A percentile compares a stretch with the other conserved stretches of the same genome.
phyloP scores from a whole-genome alignment of 1,140 invertebrate genomes.

The Tetragnatha versicolor region DNA sequence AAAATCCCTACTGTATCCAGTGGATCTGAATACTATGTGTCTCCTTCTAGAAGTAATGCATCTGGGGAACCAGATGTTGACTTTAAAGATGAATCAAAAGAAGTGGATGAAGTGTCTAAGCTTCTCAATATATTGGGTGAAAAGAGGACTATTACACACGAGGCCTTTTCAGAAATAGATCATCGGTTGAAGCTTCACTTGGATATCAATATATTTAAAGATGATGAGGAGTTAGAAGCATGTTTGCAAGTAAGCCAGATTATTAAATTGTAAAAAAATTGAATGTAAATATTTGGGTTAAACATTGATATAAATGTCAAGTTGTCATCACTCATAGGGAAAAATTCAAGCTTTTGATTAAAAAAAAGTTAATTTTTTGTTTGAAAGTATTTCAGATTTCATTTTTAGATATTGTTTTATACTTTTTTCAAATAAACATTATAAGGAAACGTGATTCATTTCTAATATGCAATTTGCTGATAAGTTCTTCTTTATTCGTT shows the following conservation, averaged over 20 bases:
- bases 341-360: too few relatives aligned
- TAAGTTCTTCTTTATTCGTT: too few relatives aligned
- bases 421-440: too few relatives aligned
- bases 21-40: conserved; percentile 30
- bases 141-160: conserved; percentile 39
- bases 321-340: too few relatives aligned
- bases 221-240: conserved; percentile 59
- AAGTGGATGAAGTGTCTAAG: conserved; percentile 4
- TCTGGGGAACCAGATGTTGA: background rate
- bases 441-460: too few relatives aligned
- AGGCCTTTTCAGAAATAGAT: conserved; percentile 60
- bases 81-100: background rate
- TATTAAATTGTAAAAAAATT: too few relatives aligned
- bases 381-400: too few relatives aligned
- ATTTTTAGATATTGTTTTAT: too few relatives aligned
- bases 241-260: conserved; percentile 60
- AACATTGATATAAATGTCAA: too few relatives aligned
- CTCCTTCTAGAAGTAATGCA: background rate
- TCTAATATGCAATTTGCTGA: too few relatives aligned
- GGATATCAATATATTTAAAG: conserved; percentile 60
- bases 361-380: too few relatives aligned
- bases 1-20: background rate
- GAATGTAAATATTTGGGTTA: background rate
- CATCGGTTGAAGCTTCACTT: conserved; percentile 62
- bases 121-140: conserved; percentile 12